These are phyloP conservation scores for Drosophila neonasuta DNA, from an alignment of 2,888 invertebrate genomes.

Conservation along the genomic window DNA sequence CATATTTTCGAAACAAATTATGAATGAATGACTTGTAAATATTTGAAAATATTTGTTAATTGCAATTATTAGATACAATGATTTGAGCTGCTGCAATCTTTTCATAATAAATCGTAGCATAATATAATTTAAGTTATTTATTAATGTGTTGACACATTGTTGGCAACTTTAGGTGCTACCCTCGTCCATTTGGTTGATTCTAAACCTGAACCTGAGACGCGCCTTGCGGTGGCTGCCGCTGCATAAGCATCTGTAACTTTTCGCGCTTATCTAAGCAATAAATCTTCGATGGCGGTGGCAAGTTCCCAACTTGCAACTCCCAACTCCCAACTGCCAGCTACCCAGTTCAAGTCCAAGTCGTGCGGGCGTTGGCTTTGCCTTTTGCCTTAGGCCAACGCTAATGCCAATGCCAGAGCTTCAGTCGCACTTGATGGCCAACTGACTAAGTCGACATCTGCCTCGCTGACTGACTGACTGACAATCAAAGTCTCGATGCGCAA, in stretches of 20 bases:
- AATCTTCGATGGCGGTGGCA: conserved; percentile 79
- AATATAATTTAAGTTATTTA: background rate
- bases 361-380: conserved; percentile 72
- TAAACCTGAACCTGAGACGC: conserved; percentile 57
- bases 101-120: too few species aligned
- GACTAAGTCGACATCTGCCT: conserved; percentile 45
- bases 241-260: conserved; percentile 81
- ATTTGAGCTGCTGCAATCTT: too few species aligned
- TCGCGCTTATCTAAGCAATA: conserved; percentile 79
- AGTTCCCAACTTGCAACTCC: conserved; percentile 52
- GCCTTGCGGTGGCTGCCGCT: conserved; percentile 72
- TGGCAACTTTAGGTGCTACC: conserved; percentile 23
- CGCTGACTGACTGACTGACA: conserved; percentile 63
- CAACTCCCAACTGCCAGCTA: conserved; percentile 26
- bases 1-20: too few species aligned
- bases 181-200: conserved; percentile 59
- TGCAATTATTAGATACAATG: too few species aligned
- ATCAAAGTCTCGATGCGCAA: conserved; percentile 58
- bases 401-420: conserved; percentile 27
- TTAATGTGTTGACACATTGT: background rate
- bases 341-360: conserved; percentile 58
- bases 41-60: too few species aligned
- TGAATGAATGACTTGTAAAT: too few species aligned
- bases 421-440: conserved; percentile 62
- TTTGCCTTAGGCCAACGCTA: conserved; percentile 19